Conservation (phyloP, 2,888 invertebrate species). For the Congeria kusceri region DNA sequence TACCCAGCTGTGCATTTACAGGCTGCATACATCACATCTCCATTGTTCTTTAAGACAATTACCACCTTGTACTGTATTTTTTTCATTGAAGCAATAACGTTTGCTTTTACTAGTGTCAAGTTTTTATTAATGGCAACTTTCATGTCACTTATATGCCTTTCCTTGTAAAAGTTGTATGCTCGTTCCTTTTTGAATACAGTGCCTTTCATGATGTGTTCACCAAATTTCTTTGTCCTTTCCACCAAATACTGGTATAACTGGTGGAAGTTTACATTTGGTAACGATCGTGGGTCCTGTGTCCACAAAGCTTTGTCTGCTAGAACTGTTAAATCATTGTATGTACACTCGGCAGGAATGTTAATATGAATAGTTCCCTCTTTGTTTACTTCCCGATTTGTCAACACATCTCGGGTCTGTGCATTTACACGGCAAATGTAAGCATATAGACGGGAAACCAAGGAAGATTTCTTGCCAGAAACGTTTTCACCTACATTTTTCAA, state of each 20-base stretch:
- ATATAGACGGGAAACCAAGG: slow-evolving; percentile 16
- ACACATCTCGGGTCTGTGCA: not conserved
- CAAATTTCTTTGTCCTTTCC: slow-evolving; percentile 20
- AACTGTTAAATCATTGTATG: slow-evolving; percentile 2
- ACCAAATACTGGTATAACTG: slow-evolving; percentile 38
- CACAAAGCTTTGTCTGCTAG: slow-evolving; percentile 16
- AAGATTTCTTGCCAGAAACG: slow-evolving; percentile 9
- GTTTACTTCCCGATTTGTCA: not conserved
- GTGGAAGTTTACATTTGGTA: slow-evolving; percentile 28
- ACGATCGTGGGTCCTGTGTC: slow-evolving; percentile 19
- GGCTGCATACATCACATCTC: slow-evolving; percentile 38
- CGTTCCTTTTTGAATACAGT: slow-evolving; percentile 22
- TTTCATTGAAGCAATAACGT: slow-evolving; percentile 40
- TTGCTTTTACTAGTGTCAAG: slow-evolving; percentile 9
- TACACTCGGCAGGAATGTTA: slow-evolving; percentile 2
- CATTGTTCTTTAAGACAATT: slow-evolving; percentile 17
- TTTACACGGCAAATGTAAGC: slow-evolving; percentile 2
- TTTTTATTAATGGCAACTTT: slow-evolving; percentile 11
- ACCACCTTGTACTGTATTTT: slow-evolving; percentile 19
- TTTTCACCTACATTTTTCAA: slow-evolving; percentile 5
- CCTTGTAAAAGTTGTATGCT: slow-evolving; percentile 26
- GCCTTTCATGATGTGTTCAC: slow-evolving; percentile 27
- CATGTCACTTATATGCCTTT: slow-evolving; percentile 14
- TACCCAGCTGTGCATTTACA: slow-evolving; percentile 48
- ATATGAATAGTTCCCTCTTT: not conserved